Evolutionary conservation across 1,140 invertebrate species (phyloP).

Genomic region (Panonychus citri): DNA sequence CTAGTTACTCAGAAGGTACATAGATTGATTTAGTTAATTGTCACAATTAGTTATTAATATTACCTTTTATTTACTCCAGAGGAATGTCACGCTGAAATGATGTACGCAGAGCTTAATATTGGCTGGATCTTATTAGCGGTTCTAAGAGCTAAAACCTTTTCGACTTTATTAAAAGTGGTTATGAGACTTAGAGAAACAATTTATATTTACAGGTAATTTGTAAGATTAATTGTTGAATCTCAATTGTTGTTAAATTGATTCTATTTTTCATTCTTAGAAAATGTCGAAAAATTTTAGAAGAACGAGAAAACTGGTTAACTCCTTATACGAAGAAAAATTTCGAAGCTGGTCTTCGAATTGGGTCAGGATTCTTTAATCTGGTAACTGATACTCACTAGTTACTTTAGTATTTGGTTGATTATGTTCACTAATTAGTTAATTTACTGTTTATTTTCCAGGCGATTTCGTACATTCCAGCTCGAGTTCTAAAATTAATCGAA

Average conservation of each 20-base stretch:
- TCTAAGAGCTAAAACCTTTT: too few relatives aligned
- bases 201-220: too few relatives aligned
- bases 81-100: constrained; percentile 82
- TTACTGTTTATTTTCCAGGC: constrained; percentile 24
- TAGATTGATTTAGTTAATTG: too few relatives aligned
- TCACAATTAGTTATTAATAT: too few relatives aligned
- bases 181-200: too few relatives aligned
- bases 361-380: constrained; percentile 78
- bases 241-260: too few relatives aligned
- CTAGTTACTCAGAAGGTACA: too few relatives aligned
- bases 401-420: not conserved
- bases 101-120: constrained; percentile 55
- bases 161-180: too few relatives aligned
- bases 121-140: too few relatives aligned
- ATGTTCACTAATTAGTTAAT: too few relatives aligned
- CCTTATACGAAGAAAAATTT: constrained; percentile 42
- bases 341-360: constrained; percentile 74
- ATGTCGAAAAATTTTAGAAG: constrained; percentile 54
- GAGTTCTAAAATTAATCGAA: constrained; percentile 64
- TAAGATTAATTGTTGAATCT: too few relatives aligned
- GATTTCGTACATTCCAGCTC: constrained; percentile 65
- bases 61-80: constrained; percentile 23
- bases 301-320: constrained; percentile 43
- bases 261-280: constrained; percentile 34
- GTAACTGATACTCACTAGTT: constrained; percentile 23